A percentile compares a stretch with the other conserved stretches of the same genome.
Evolutionary conservation across 2,888 invertebrate species (phyloP).

Genomic region (Marasmarcha lunaedactyla): DNA sequence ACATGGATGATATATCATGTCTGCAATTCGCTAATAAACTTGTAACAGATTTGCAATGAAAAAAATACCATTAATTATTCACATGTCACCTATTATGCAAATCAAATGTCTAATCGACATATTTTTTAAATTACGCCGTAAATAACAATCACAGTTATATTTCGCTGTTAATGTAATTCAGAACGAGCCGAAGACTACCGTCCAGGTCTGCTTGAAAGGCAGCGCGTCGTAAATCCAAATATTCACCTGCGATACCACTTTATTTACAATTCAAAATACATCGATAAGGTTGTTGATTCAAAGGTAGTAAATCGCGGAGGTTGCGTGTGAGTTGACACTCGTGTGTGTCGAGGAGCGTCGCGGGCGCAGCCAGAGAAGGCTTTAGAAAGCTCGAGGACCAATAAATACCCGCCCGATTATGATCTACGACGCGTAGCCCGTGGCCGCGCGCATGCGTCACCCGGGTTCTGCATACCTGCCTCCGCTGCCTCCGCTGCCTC

Average conservation of each 20-base stretch:
- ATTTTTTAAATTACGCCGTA: too few species aligned
- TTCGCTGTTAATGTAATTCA: background rate
- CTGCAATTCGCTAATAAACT: too few species aligned
- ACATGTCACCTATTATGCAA: too few species aligned
- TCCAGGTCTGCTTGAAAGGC: slow-evolving; percentile 17
- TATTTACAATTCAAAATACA: slow-evolving; percentile 25
- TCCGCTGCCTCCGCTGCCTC: too few species aligned
- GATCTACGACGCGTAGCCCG: slow-evolving; percentile 68
- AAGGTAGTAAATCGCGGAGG: slow-evolving; percentile 28
- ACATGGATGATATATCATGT: too few species aligned
- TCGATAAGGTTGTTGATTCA: slow-evolving; percentile 24
- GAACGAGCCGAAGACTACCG: background rate
- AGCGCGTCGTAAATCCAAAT: slow-evolving; percentile 27
- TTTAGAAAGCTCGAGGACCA: slow-evolving; percentile 58
- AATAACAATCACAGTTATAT: too few species aligned
- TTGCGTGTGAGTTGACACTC: slow-evolving; percentile 44
- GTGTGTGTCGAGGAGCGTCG: slow-evolving; percentile 33
- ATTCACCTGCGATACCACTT: slow-evolving; percentile 29
- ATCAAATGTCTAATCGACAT: too few species aligned
- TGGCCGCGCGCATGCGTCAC: slow-evolving; percentile 40
- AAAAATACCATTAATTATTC: too few species aligned
- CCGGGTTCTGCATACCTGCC: background rate
- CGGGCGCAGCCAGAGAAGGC: slow-evolving; percentile 19
- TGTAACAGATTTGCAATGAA: too few species aligned
- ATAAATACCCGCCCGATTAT: slow-evolving; percentile 66